Conservation (phyloP, 2,888 invertebrate genomes). For the Lepas anatifera region DNA sequence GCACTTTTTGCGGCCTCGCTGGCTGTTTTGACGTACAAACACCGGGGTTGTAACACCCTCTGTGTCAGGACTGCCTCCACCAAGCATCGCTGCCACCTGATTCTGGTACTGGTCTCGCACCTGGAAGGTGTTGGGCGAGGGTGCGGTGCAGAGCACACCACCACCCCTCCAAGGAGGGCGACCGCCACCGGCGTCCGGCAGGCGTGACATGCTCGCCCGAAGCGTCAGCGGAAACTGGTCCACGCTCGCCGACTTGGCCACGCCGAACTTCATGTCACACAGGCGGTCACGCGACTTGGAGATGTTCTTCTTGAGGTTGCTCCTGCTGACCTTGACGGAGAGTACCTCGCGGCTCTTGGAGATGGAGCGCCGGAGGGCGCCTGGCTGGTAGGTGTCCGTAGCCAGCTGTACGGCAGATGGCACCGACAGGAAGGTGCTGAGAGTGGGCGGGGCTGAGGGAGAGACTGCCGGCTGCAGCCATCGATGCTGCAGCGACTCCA, state of each 20-base stretch:
- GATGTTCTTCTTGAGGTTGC: no score
- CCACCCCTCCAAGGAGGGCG: not conserved
- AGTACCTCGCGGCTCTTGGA: constrained; percentile 42
- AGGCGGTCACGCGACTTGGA: no score
- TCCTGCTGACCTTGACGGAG: no score
- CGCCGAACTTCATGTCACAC: no score
- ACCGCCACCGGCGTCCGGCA: not conserved
- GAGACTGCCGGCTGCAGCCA: no score
- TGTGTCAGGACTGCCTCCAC: not conserved
- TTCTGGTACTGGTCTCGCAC: constrained; percentile 6
- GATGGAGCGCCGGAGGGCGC: constrained; percentile 29
- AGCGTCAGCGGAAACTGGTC: no score
- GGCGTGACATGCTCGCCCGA: not conserved
- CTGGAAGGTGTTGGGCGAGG: no score
- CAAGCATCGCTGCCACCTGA: not conserved
- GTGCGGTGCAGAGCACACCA: no score
- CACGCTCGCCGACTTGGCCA: no score
- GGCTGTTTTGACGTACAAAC: not conserved
- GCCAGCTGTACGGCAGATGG: not conserved
- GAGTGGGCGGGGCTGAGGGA: not conserved
- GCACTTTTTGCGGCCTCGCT: not conserved
- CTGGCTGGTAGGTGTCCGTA: no score
- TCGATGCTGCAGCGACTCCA: not conserved
- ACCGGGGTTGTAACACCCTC: not conserved
- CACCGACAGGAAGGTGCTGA: not conserved